Evolutionary conservation across 2,888 invertebrate species (phyloP).

Genomic region (Caenorhabditis japonica): DNA sequence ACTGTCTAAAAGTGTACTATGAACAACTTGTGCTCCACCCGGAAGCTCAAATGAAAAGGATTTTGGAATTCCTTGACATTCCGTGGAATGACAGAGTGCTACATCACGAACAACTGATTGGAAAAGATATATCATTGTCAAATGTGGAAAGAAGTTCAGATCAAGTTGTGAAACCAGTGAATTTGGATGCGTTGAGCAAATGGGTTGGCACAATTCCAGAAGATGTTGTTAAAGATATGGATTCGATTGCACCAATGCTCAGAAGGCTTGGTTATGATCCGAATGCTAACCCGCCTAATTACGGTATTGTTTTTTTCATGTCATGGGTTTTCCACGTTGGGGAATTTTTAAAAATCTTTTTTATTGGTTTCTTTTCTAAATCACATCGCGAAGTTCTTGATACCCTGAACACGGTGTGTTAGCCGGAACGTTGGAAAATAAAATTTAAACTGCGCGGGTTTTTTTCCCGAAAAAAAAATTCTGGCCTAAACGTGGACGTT

Average conservation of each 20-base stretch:
- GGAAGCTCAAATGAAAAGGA: constrained; percentile 87
- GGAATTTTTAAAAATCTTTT: too few relatives aligned
- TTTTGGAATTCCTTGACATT: constrained; percentile 89
- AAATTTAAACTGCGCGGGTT: too few relatives aligned
- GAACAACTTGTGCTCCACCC: constrained; percentile 97
- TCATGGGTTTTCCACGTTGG: not conserved
- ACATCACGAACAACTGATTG: constrained; percentile 96
- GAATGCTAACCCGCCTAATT: constrained; percentile 91
- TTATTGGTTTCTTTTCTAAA: too few relatives aligned
- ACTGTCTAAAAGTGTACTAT: constrained; percentile 85
- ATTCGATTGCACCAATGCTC: constrained; percentile 76
- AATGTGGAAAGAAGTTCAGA: constrained; percentile 71
- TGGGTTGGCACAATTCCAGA: constrained; percentile 81
- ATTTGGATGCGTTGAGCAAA: constrained; percentile 88
- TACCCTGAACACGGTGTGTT: too few relatives aligned
- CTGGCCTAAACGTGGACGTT: too few relatives aligned
- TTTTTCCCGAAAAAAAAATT: too few relatives aligned
- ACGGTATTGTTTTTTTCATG: constrained; percentile 78
- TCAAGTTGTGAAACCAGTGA: constrained; percentile 93
- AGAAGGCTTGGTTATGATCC: constrained; percentile 87
- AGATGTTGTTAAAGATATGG: constrained; percentile 86
- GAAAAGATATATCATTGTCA: constrained; percentile 81
- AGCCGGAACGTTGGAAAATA: too few relatives aligned
- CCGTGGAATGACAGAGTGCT: constrained; percentile 95
- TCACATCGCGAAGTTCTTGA: too few relatives aligned